Conservation (phyloP, 2,113 vertebrate genomes). For the Phaetusa simplex region DNA sequence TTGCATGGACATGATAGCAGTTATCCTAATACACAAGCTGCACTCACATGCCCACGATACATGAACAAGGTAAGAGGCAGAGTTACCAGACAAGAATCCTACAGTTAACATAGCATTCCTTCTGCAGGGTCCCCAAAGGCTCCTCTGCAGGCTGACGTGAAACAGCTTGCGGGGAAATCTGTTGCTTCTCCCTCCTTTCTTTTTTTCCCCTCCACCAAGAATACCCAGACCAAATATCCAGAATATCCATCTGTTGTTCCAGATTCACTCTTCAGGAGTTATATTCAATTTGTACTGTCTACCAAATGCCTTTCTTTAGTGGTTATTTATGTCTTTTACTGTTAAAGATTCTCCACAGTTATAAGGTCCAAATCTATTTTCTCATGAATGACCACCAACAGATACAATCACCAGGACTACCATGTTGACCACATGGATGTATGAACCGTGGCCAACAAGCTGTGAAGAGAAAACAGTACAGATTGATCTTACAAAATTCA, state of each 20-base stretch:
- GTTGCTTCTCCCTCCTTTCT: neutral
- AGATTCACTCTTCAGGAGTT: neutral
- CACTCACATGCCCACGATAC: neutral
- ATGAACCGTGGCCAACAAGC: neutral
- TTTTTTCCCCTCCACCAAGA: neutral
- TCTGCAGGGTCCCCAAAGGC: neutral
- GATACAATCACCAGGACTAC: neutral
- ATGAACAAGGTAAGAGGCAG: neutral
- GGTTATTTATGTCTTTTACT: neutral
- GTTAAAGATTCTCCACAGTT: neutral
- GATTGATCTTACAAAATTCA: neutral
- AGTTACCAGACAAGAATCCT: neutral
- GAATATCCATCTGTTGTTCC: neutral
- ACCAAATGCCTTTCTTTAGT: neutral
- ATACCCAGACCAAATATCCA: neutral
- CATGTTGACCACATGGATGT: neutral
- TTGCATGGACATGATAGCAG: rapidly evolving
- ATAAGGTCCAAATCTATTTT: neutral
- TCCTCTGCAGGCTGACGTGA: neutral
- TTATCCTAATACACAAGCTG: neutral
- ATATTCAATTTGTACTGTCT: neutral
- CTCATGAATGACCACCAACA: neutral
- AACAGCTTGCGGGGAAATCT: neutral
- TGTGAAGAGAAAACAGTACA: neutral
- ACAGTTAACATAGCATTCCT: neutral